phyloP scores from a whole-genome alignment of 2,888 invertebrate genomes.

The Drosophila prolongata region DNA sequence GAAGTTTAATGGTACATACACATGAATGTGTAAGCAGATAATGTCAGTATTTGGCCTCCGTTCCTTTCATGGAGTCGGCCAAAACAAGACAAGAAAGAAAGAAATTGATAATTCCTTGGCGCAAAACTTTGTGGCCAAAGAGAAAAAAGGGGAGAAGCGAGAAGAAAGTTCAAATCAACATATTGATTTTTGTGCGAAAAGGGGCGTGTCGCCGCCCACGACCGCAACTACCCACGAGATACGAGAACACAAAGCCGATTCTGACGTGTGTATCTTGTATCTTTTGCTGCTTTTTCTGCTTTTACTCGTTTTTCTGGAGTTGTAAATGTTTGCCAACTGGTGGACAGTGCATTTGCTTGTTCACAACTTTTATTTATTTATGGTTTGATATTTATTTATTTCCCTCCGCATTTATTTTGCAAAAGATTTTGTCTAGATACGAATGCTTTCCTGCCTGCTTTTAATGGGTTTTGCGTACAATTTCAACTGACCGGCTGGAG shows the following conservation, averaged over 20 bases:
- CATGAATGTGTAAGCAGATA: conserved; percentile 76
- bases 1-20: conserved; percentile 29
- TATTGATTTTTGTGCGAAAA: conserved; percentile 70
- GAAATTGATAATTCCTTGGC: conserved; percentile 42
- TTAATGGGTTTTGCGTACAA: conserved; percentile 31
- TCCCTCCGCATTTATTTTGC: conserved; percentile 37
- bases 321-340: conserved; percentile 59
- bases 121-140: conserved; percentile 36
- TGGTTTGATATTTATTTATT: conserved; percentile 53
- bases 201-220: conserved; percentile 48
- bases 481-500: conserved; percentile 6
- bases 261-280: conserved; percentile 79
- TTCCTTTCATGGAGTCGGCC: conserved; percentile 49
- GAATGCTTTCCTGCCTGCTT: conserved; percentile 24
- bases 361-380: conserved; percentile 56
- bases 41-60: conserved; percentile 54
- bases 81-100: conserved; percentile 46
- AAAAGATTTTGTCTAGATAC: conserved; percentile 30
- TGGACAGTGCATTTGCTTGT: conserved; percentile 44
- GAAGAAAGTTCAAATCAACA: conserved; percentile 70
- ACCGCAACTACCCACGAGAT: conserved; percentile 58
- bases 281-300: conserved; percentile 44
- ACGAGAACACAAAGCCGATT: conserved; percentile 47
- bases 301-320: conserved; percentile 25
- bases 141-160: conserved; percentile 30